phyloP scores from a whole-genome alignment of 1,140 invertebrate species.

The Drosophila tropicalis region DNA sequence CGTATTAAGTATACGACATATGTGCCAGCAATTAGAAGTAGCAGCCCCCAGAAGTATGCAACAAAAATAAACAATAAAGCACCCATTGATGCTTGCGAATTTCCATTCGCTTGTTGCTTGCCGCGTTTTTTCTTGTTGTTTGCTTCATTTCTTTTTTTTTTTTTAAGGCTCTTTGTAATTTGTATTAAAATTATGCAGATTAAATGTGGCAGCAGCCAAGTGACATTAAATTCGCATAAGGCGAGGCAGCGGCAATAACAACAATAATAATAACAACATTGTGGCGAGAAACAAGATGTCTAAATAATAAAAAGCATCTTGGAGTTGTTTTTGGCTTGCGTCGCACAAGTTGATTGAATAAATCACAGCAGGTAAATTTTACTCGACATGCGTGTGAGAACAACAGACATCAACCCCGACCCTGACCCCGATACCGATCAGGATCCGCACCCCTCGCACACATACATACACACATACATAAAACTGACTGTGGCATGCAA shows the following conservation, averaged over 20 bases:
- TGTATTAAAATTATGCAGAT: conserved; percentile 80
- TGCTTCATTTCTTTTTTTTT: not conserved
- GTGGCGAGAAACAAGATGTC: conserved; percentile 60
- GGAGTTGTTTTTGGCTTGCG: conserved; percentile 46
- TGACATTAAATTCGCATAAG: conserved; percentile 77
- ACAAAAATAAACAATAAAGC: conserved; percentile 6
- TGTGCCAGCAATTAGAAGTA: conserved; percentile 29
- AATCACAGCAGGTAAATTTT: conserved; percentile 72
- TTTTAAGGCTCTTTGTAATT: conserved; percentile 27
- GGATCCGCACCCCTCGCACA: not conserved
- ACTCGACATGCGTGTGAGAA: conserved; percentile 53
- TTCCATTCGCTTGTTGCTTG: not conserved
- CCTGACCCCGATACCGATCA: not conserved
- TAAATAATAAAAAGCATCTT: conserved; percentile 74
- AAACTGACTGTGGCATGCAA: conserved; percentile 53
- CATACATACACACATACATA: conserved; percentile 30
- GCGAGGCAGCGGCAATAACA: conserved; percentile 8
- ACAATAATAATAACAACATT: conserved; percentile 9
- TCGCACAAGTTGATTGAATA: conserved; percentile 78
- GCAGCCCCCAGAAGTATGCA: not conserved
- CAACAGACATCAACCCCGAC: conserved; percentile 16
- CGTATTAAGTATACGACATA: conserved; percentile 34
- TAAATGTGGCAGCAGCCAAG: conserved; percentile 71
- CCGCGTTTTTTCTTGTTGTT: not conserved
- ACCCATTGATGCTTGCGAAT: not conserved